Conservation (phyloP, 2,888 invertebrate species). For the Drosophila neutralis region DNA sequence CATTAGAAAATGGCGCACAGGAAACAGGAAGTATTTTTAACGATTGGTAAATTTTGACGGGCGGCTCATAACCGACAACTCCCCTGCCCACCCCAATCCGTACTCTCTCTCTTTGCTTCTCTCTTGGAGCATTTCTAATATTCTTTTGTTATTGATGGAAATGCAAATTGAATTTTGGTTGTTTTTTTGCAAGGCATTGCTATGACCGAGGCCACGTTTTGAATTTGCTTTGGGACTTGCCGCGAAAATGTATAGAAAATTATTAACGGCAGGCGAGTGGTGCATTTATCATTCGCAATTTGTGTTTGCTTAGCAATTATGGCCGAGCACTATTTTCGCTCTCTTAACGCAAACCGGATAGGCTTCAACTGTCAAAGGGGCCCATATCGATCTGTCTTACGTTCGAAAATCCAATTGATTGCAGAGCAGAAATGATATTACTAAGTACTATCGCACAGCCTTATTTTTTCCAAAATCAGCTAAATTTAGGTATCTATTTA, state of each 20-base stretch:
- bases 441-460: not conserved
- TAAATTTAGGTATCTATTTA: not conserved
- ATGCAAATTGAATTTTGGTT: constrained; percentile 74
- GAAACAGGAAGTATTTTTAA: constrained; percentile 80
- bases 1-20: constrained; percentile 77
- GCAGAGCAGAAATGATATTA: not conserved
- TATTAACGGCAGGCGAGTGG: constrained; percentile 67
- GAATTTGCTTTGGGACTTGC: constrained; percentile 38
- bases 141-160: constrained; percentile 79
- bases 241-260: constrained; percentile 63
- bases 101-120: not conserved
- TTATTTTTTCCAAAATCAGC: not conserved
- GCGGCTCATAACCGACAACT: constrained; percentile 26
- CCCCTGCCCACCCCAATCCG: not conserved
- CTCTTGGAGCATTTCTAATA: constrained; percentile 55
- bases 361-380: not conserved
- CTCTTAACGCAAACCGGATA: not conserved
- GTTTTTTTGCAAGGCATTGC: constrained; percentile 27
- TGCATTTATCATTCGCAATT: constrained; percentile 70
- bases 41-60: constrained; percentile 79
- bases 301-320: constrained; percentile 51
- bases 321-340: constrained; percentile 14
- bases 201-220: constrained; percentile 8
- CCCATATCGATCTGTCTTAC: not conserved
- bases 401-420: not conserved